Base-by-base conservation (phyloP, 2,888 invertebrate species). In the Sylvicola fuscatus region DNA sequence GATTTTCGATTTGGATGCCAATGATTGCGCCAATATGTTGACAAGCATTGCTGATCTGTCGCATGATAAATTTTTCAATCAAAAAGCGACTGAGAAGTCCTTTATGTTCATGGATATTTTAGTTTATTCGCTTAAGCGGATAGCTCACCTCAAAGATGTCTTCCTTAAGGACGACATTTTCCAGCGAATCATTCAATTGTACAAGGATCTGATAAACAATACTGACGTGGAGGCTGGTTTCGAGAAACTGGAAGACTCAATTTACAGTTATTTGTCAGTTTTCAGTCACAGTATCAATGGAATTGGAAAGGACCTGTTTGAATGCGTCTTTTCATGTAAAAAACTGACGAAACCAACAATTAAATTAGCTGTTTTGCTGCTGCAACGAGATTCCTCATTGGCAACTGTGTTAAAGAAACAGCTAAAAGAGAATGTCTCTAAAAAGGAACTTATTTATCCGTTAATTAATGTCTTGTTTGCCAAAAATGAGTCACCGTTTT, bases 391-490 rank as follows among this genome's bases (percentile, higher is more conserved):
- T 47, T 43, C 45, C 3, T 21, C 21, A 21, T 8, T 21, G 4
- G 21, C 8, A 4, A 6, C 21, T 6, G 21, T 21, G 21, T 21
- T 21, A 6, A 21, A 21, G 21, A 21, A 21, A 8, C 21, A 6
- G 4, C 21, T 54, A 14, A 45, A 47, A 0, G 61, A 60, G 34
- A 52, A 68, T 33, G 50, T 72, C 30, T 54, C 62, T 10, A 70
- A 70, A 47, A 68, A 71, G 47, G 72, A 72, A 46, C 49, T 75
- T 2, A 60, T 76, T 2, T 64, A 80, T 44, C 70, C 75, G 0
- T 49, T 80, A 33, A 58, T 72, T 2, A 62, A 64, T 40, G 61
- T 62, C 17, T 43, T 62, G 42, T 46, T 64, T 46, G 41, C 60
- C 46, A 47, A 67, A 57, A 21, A 8, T 8, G 21, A 21, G 21